phyloP scores from a whole-genome alignment of 1,140 invertebrate species.

The Lasioglossum albipes region DNA sequence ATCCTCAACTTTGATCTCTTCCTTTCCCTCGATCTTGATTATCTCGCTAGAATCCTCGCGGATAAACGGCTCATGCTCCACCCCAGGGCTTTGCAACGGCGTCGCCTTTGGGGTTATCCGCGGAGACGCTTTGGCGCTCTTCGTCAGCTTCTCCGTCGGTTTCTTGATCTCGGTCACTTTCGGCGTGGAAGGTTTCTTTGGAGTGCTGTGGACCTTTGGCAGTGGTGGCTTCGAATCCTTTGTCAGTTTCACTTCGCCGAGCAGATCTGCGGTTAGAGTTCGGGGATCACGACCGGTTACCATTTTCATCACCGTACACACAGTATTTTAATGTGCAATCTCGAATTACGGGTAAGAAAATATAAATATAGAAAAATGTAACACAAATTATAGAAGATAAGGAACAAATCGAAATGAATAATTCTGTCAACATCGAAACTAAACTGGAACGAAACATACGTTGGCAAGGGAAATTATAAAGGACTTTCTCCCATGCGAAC shows the following conservation, averaged over 20 bases:
- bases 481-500: background rate
- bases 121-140: slow-evolving; percentile 77
- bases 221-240: slow-evolving; percentile 80
- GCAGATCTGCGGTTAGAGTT: slow-evolving; percentile 61
- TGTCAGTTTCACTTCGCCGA: slow-evolving; percentile 70
- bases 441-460: background rate
- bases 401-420: background rate
- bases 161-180: slow-evolving; percentile 74
- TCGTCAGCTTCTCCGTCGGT: slow-evolving; percentile 74
- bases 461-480: too few species aligned
- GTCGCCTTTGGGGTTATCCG: slow-evolving; percentile 80
- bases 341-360: slow-evolving; percentile 59
- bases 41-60: slow-evolving; percentile 75
- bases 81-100: slow-evolving; percentile 81
- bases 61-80: slow-evolving; percentile 76
- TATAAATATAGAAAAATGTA: background rate
- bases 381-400: background rate
- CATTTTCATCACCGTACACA: background rate
- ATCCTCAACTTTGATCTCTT: slow-evolving; percentile 60
- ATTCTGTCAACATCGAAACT: background rate
- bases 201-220: slow-evolving; percentile 79
- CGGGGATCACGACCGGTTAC: too few species aligned
- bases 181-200: slow-evolving; percentile 77
- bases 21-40: slow-evolving; percentile 74
- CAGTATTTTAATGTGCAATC: slow-evolving; percentile 77